Evolutionary conservation across 23 tunicate genomes (phyloP).

Genomic region (Halocynthia aurantium): DNA sequence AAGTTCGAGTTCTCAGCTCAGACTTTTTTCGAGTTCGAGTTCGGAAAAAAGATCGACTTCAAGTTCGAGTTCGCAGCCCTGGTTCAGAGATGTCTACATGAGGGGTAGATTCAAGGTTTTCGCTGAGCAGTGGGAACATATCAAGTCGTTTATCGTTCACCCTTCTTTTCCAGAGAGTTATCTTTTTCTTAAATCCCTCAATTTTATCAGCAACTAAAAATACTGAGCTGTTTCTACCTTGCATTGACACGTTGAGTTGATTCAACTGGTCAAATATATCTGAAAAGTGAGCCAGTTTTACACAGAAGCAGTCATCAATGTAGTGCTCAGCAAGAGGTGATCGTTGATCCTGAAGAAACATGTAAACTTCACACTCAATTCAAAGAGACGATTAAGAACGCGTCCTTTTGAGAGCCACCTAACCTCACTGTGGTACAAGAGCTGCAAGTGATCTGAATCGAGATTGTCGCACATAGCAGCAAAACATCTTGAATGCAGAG

Average conservation of each 20-base stretch:
- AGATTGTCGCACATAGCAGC: slow-evolving; percentile 41
- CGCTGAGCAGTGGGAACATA: slow-evolving; percentile 10
- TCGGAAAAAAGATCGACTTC: no score
- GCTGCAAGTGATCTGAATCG: slow-evolving; percentile 44
- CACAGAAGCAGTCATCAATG: slow-evolving; percentile 38
- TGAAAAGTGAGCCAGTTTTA: slow-evolving; percentile 48
- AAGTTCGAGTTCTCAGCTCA: no score
- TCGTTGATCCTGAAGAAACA: slow-evolving; percentile 30
- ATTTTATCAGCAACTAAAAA: slow-evolving; percentile 14
- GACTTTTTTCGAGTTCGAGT: no score
- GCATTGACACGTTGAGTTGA: slow-evolving; percentile 51
- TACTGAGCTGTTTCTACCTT: slow-evolving; percentile 31
- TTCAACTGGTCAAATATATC: slow-evolving; percentile 35
- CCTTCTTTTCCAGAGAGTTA: slow-evolving; percentile 34
- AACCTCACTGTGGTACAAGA: slow-evolving; percentile 44
- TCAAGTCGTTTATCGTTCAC: slow-evolving; percentile 36
- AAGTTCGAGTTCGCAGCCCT: no score
- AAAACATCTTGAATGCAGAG: slow-evolving; percentile 43
- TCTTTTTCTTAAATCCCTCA: slow-evolving; percentile 28
- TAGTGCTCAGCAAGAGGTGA: slow-evolving; percentile 56
- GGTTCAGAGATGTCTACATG: slow-evolving; percentile 36
- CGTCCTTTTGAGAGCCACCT: slow-evolving; percentile 53
- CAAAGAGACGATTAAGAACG: slow-evolving; percentile 47
- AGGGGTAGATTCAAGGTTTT: not conserved
- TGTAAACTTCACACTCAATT: slow-evolving; percentile 46